phyloP scores from a whole-genome alignment of 2,888 invertebrate genomes.

The Norana najaformis region DNA sequence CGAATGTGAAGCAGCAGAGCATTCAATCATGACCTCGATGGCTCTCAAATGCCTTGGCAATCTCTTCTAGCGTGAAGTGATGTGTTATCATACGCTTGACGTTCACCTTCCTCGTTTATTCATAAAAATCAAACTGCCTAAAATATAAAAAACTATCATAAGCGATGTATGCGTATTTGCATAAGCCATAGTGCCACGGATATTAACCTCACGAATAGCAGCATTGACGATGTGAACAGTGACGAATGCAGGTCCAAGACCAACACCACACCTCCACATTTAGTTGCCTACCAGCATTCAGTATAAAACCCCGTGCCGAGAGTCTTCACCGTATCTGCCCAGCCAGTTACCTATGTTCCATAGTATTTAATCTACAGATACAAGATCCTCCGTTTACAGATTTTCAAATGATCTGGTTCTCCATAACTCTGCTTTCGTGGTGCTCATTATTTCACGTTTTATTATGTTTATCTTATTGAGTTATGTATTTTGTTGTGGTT shows the following conservation, averaged over 20 bases:
- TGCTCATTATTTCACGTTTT: neutral
- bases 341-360: too few species aligned
- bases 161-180: slow-evolving; percentile 61
- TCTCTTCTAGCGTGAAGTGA: slow-evolving; percentile 41
- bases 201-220: slow-evolving; percentile 82
- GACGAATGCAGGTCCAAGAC: slow-evolving; percentile 77
- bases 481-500: too few species aligned
- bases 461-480: neutral
- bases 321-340: neutral
- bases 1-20: slow-evolving; percentile 29
- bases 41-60: slow-evolving; percentile 44
- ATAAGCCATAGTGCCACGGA: slow-evolving; percentile 90
- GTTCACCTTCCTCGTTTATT: slow-evolving; percentile 38
- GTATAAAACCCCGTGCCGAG: neutral
- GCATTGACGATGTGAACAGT: slow-evolving; percentile 82
- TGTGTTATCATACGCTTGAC: slow-evolving; percentile 44
- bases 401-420: neutral
- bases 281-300: slow-evolving; percentile 74
- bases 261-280: slow-evolving; percentile 81
- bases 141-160: neutral
- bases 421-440: neutral
- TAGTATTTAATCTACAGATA: neutral
- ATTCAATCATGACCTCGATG: slow-evolving; percentile 44
- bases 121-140: neutral
- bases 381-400: neutral